Evolutionary conservation across 2,797 vertebrate genomes (phyloP).

Genomic region (Coccyzus lansbergi): DNA sequence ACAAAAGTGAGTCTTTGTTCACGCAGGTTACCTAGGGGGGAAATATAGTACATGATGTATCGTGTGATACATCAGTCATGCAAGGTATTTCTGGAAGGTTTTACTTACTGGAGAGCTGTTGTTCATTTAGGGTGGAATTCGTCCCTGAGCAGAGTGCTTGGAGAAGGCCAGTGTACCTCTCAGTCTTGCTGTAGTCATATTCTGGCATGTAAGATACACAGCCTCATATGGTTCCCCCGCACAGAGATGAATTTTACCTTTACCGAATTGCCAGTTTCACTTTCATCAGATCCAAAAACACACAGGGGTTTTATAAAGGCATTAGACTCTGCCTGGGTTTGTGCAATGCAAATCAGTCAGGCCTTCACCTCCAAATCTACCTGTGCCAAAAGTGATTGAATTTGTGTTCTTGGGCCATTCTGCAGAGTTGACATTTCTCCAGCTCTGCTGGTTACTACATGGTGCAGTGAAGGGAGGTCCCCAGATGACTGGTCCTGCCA

Average conservation of each 20-base stretch:
- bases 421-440: background rate
- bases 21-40: constrained; percentile 32
- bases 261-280: background rate
- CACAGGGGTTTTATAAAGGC: background rate
- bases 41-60: constrained; percentile 32
- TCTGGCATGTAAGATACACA: background rate
- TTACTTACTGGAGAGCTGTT: constrained; percentile 2
- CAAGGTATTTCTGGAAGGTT: constrained; percentile 25
- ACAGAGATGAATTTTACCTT: background rate
- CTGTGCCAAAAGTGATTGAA: background rate
- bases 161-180: background rate
- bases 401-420: background rate
- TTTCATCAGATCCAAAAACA: background rate
- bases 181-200: background rate
- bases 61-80: constrained; percentile 39
- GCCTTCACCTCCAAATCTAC: background rate
- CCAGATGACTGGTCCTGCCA: background rate
- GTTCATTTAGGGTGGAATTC: constrained; percentile 26
- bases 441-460: background rate
- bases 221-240: background rate
- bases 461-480: background rate
- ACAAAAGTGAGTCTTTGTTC: constrained; percentile 56
- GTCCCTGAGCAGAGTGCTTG: background rate
- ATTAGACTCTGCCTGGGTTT: background rate
- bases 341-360: background rate